Conservation (phyloP, 2,113 vertebrate species). For the Cricetomys ansorgei region DNA sequence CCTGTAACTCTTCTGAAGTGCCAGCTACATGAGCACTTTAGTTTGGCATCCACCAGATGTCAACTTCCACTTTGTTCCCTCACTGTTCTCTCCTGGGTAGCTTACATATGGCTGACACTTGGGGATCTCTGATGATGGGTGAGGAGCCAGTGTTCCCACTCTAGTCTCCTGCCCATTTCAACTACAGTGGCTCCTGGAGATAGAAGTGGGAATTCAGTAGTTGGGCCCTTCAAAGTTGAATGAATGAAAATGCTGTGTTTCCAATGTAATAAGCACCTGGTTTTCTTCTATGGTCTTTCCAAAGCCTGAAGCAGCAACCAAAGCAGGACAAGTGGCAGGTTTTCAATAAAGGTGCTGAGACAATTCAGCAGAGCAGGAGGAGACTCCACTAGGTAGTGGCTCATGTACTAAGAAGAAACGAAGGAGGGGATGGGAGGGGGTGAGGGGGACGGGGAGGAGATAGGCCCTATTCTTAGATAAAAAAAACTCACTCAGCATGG, state of each 20-base stretch:
- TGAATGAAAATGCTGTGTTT: background rate
- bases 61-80: background rate
- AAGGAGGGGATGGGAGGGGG: no score
- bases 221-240: background rate
- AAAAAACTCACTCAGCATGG: background rate
- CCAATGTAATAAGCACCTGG: background rate
- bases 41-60: background rate
- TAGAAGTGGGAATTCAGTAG: background rate
- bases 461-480: background rate
- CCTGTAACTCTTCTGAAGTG: background rate
- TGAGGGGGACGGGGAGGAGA: no score
- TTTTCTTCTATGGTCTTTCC: background rate
- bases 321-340: background rate
- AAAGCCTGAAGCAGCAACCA: background rate
- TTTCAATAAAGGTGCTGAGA: background rate
- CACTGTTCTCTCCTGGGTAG: background rate
- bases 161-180: background rate
- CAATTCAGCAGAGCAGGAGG: background rate
- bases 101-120: background rate
- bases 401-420: background rate
- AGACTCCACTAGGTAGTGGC: background rate
- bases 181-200: background rate
- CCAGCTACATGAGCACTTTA: background rate
- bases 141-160: background rate
- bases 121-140: background rate